phyloP scores from a whole-genome alignment of 2,888 invertebrate genomes.

The Thecophora atra region DNA sequence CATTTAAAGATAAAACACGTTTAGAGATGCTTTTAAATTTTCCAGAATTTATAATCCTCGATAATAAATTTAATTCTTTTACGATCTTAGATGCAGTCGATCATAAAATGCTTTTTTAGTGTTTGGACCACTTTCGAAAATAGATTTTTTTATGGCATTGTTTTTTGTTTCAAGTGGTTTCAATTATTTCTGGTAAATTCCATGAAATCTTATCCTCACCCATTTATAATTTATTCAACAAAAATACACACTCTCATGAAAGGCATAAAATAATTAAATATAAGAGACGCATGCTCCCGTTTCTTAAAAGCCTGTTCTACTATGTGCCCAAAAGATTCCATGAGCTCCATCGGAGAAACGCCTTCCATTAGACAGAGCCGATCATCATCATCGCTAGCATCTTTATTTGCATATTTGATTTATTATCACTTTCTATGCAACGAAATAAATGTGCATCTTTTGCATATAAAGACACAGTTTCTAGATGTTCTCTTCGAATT shows the following conservation, averaged over 20 bases:
- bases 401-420: slow-evolving; percentile 2
- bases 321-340: neutral
- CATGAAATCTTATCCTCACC: too few species aligned
- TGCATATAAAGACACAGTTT: neutral
- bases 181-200: too few species aligned
- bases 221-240: too few species aligned
- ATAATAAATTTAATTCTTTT: too few species aligned
- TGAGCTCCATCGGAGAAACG: neutral
- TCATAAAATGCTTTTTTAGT: too few species aligned
- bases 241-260: neutral
- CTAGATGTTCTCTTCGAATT: neutral
- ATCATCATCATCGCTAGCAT: neutral
- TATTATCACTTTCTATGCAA: slow-evolving; percentile 5
- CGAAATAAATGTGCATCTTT: neutral
- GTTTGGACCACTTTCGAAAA: too few species aligned
- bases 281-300: neutral
- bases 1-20: too few species aligned
- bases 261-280: neutral
- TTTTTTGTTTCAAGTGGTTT: too few species aligned
- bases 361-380: neutral
- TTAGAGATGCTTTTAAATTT: too few species aligned
- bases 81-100: too few species aligned
- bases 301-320: neutral
- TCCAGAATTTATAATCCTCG: too few species aligned
- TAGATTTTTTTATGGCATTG: too few species aligned